Conservation (phyloP, 2,797 vertebrate species). For the Rousettus madagascariensis region DNA sequence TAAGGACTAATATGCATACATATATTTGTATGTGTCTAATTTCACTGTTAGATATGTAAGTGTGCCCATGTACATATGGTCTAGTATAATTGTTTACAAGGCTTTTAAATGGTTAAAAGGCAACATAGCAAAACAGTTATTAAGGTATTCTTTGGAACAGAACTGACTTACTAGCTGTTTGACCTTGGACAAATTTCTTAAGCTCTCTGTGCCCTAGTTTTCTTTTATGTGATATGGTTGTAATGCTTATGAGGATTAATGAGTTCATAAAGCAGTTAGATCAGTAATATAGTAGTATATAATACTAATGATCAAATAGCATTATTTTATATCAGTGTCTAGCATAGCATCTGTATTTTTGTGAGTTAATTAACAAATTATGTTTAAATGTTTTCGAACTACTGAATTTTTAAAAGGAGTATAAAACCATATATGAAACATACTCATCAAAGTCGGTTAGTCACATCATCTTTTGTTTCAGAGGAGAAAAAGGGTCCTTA, state of each 20-base stretch:
- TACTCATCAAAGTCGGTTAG: background rate
- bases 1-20: slow-evolving; percentile 5
- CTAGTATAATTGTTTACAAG: background rate
- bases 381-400: slow-evolving; percentile 2
- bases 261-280: slow-evolving; percentile 39
- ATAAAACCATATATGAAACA: slow-evolving; percentile 13
- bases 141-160: slow-evolving; percentile 32
- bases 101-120: background rate
- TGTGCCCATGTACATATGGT: background rate
- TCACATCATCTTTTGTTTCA: background rate
- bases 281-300: background rate
- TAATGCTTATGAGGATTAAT: slow-evolving; percentile 28
- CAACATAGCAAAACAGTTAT: background rate
- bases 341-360: slow-evolving; percentile 15
- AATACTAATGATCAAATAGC: background rate
- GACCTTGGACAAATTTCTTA: slow-evolving; percentile 25
- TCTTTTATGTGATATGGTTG: slow-evolving; percentile 55
- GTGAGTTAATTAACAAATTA: slow-evolving; percentile 20
- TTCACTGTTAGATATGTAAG: background rate
- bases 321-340: background rate
- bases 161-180: slow-evolving; percentile 32
- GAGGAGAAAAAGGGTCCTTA: background rate
- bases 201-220: background rate
- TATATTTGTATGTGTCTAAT: background rate
- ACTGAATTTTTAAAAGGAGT: background rate